A percentile compares a stretch with the other conserved stretches of the same genome.
Conservation (phyloP, 2,113 vertebrate genomes). For the Stegostoma tigrinum region DNA sequence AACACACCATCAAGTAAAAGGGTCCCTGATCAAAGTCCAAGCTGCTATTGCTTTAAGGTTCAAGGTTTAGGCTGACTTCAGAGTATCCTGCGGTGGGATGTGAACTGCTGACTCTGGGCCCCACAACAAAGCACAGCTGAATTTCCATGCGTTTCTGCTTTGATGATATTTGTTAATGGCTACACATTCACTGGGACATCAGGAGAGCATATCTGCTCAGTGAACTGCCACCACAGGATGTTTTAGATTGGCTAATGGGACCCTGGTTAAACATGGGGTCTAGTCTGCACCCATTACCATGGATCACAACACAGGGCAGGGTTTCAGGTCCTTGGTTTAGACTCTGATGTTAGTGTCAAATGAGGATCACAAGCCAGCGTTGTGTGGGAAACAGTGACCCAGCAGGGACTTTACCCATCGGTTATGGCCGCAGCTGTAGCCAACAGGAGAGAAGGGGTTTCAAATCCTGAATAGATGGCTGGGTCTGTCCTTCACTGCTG, state of each 20-base stretch:
- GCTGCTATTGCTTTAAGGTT: neutral
- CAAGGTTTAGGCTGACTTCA: neutral
- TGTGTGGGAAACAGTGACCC: neutral
- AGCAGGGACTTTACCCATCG: neutral
- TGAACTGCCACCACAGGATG: neutral
- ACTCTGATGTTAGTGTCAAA: neutral
- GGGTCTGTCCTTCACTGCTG: neutral
- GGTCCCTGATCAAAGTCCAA: neutral
- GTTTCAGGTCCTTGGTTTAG: neutral
- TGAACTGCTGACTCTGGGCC: neutral
- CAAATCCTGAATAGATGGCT: neutral
- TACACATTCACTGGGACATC: neutral
- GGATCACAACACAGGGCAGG: neutral
- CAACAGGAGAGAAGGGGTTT: too few relatives aligned
- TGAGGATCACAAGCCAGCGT: neutral
- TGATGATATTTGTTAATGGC: neutral
- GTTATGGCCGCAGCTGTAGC: neutral
- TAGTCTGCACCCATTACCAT: neutral
- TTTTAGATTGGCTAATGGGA: neutral
- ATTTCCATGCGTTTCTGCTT: neutral
- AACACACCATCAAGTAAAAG: neutral
- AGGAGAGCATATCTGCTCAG: neutral
- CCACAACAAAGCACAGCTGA: neutral
- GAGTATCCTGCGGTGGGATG: neutral
- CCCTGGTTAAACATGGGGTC: neutral